Base-by-base conservation (phyloP, 2,888 invertebrate species). In the Tridacna crocea region DNA sequence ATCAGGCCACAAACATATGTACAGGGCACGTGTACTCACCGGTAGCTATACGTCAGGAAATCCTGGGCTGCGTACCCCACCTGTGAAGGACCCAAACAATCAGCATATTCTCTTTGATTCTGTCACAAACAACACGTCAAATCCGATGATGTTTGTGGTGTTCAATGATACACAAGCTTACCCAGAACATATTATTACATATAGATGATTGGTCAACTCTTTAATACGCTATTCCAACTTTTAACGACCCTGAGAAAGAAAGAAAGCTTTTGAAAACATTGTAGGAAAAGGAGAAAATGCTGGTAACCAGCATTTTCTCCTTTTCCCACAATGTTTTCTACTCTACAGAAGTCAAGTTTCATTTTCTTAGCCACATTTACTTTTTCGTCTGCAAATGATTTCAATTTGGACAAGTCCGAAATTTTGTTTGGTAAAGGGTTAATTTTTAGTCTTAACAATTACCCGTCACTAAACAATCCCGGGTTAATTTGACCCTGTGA, bases 101-200 rank as follows among this genome's bases (percentile, higher is more conserved):
- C 27, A 55, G 0, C 72, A 73, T 22, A 74, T 73, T 51, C 46
- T 77, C 27, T 92, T 79, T 74, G 90, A 92, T 72, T 88, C 89
- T 19, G 88, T 89, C 11, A 88, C 89, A 0, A 88, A 91, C 66
- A 88, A 85, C 72, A 36, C 60, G 10, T 46, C 22, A 13, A 78
- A 27, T 11, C 89, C 90, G 17, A 26, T 58, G 8, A 91, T 92
- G 76, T 92, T 85, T 85, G 87, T 92, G 19, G 87, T 91, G 22
- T 92, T 91, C 72, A 83, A 89, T 79, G 92, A 92, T 78, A 87
- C 89, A 0, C 91, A 90, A 66, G 91, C 91, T 11, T 92, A 92
- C 77, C 92, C 92, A 12, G 88, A 90, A 73, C 89, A 90, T 79
- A 77, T 92, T 12, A 88, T 92, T 24, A 88, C 88, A 36, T 91